Conservation (phyloP, 1,140 invertebrate genomes). For the Samia ricini region DNA sequence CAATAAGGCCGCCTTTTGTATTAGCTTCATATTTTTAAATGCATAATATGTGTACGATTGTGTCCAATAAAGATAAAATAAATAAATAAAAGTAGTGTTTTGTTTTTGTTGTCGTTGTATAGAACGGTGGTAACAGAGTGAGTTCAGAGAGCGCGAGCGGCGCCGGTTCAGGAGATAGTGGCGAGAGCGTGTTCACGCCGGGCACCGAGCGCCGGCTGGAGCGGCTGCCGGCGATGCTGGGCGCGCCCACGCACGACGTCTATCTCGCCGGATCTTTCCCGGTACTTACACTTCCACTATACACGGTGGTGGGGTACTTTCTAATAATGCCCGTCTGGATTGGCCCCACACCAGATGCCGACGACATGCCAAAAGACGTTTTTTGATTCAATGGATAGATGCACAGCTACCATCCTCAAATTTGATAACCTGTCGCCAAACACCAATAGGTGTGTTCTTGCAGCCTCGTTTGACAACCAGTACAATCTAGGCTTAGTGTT, state of each 20-base stretch:
- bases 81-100: background rate
- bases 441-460: no score
- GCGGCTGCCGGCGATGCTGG: conserved; percentile 65
- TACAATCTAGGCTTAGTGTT: no score
- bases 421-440: no score
- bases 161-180: conserved; percentile 27
- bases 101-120: conserved; percentile 15
- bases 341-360: no score
- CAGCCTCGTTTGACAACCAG: no score
- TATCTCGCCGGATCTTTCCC: conserved; percentile 77
- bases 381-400: no score
- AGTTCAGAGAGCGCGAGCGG: conserved; percentile 20
- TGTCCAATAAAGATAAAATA: background rate
- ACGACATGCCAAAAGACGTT: no score
- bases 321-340: no score
- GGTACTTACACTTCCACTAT: conserved; percentile 34
- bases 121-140: conserved; percentile 44
- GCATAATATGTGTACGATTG: background rate
- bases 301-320: no score
- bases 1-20: no score
- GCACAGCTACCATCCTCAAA: no score
- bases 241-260: conserved; percentile 70
- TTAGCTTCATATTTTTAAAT: background rate
- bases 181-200: conserved; percentile 65
- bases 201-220: conserved; percentile 69